phyloP scores from a whole-genome alignment of 2,888 invertebrate genomes.

The Dioctria linearis region DNA sequence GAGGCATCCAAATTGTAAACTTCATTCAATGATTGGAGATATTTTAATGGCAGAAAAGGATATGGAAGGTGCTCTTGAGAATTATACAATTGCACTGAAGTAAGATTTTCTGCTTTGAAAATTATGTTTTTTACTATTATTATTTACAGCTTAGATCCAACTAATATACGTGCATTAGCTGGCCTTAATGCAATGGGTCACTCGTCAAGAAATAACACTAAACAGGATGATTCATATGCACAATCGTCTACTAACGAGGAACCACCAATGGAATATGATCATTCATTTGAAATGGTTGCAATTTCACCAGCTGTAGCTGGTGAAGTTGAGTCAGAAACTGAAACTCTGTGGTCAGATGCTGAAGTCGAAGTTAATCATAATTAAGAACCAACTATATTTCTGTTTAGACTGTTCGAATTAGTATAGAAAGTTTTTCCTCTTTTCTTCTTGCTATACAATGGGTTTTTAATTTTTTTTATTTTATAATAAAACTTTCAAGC shows the following conservation, averaged over 20 bases:
- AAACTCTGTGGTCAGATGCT: conserved; percentile 76
- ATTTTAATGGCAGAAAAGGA: conserved; percentile 66
- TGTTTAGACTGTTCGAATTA: no score
- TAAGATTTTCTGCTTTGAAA: conserved; percentile 54
- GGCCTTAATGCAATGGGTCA: conserved; percentile 67
- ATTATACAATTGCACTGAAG: conserved; percentile 68
- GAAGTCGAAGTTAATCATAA: conserved; percentile 73
- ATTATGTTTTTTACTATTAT: conserved; percentile 8
- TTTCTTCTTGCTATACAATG: no score
- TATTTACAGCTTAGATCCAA: conserved; percentile 66
- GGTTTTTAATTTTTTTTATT: no score
- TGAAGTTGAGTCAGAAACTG: conserved; percentile 74
- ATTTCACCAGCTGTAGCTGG: conserved; percentile 69
- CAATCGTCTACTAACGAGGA: conserved; percentile 64
- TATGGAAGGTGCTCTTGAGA: conserved; percentile 67
- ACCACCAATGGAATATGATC: conserved; percentile 65
- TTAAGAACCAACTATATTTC: neutral
- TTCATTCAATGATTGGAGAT: conserved; percentile 68
- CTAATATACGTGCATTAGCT: conserved; percentile 66
- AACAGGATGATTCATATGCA: conserved; percentile 61
- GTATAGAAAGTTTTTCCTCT: no score
- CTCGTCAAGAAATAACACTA: conserved; percentile 61
- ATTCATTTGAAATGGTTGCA: conserved; percentile 66
- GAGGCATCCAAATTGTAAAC: conserved; percentile 65
- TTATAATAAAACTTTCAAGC: no score